Evolutionary conservation across 2,113 vertebrate species (phyloP).

Genomic region (Eudyptes chrysolophus): DNA sequence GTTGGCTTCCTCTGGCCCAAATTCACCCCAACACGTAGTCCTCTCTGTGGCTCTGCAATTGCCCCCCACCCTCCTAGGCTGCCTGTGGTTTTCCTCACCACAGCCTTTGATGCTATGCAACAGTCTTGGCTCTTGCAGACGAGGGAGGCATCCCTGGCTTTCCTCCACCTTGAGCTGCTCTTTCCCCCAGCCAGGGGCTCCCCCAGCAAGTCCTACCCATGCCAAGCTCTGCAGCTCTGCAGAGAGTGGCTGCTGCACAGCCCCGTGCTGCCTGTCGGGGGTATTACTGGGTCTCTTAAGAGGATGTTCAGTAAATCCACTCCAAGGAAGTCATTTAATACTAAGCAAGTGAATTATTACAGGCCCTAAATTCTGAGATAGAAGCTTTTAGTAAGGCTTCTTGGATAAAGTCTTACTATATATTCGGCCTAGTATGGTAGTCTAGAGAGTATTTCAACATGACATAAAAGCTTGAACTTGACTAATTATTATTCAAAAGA

Average conservation of each 20-base stretch:
- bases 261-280: not conserved
- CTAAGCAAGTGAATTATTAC: not conserved
- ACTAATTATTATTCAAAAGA: not conserved
- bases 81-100: fast-evolving
- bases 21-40: not conserved
- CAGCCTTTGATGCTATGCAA: not conserved
- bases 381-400: not conserved
- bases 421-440: not conserved
- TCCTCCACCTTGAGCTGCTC: not conserved
- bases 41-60: not conserved
- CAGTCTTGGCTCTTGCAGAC: not conserved
- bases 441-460: not conserved
- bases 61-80: not conserved
- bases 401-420: not conserved
- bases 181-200: not conserved
- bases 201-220: not conserved
- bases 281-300: not conserved
- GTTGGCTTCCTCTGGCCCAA: not conserved
- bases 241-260: not conserved
- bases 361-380: not conserved
- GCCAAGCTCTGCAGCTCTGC: not conserved
- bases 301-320: not conserved
- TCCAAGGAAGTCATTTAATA: not conserved
- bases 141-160: not conserved
- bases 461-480: not conserved